Conservation (phyloP, 2,797 vertebrate genomes). For the Tamandua tetradactyla region DNA sequence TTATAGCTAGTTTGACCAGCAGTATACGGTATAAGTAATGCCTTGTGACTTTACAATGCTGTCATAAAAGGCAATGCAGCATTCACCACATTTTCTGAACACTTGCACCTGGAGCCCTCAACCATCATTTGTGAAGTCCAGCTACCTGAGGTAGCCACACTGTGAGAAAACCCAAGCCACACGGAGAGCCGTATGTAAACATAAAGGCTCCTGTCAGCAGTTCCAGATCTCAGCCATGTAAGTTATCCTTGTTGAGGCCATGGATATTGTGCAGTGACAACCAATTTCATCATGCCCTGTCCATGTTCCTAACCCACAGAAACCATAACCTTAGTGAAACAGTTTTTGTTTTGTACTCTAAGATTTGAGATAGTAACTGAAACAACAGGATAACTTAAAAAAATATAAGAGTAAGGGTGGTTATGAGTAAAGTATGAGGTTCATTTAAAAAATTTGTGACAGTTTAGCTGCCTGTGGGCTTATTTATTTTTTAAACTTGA, state of each 20-base stretch:
- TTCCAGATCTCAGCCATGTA: background rate
- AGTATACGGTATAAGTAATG: background rate
- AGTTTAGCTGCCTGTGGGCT: background rate
- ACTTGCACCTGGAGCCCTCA: background rate
- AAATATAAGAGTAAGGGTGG: background rate
- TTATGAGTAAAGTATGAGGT: constrained; percentile 34
- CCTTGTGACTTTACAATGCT: background rate
- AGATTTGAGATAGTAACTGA: background rate
- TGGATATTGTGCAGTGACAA: background rate
- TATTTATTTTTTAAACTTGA: background rate
- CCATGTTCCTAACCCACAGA: background rate
- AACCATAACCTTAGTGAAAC: background rate
- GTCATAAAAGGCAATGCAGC: background rate
- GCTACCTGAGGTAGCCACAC: background rate
- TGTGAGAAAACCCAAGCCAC: background rate
- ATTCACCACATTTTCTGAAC: constrained; percentile 19
- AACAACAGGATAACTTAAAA: constrained; percentile 33
- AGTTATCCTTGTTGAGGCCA: background rate
- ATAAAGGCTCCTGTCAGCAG: background rate
- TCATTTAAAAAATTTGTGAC: background rate
- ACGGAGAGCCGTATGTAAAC: background rate
- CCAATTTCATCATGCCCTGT: background rate
- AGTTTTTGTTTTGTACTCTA: background rate
- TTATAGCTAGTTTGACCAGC: background rate
- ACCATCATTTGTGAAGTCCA: background rate